Base-by-base conservation (phyloP, 2,888 invertebrate species). In the Agrilus cyanescens region DNA sequence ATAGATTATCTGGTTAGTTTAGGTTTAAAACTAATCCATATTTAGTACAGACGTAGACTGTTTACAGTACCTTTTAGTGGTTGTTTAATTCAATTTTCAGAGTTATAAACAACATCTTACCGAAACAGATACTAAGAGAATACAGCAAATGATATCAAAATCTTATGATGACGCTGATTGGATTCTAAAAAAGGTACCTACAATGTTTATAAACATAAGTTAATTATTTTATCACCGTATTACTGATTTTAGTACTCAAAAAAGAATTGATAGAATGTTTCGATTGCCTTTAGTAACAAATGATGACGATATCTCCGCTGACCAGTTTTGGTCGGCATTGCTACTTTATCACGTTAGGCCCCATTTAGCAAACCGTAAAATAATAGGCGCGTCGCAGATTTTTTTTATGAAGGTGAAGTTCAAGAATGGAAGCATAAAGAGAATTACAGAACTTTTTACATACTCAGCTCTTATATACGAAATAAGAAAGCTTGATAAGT, bases 131-230 rank as follows among this genome's bases (percentile, higher is more conserved):
- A 71, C 77, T 31, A 77, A 80, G 50, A 70, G 85, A 63, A 75
- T 87, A 6, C 68, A 72, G 46, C 77, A 84, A 65, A 86, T 88
- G 43, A 80, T 85, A 52, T 60, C 69, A 31, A 78, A 82, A 64
- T 82, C 85, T 50, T 59, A 82, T 47, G 72, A 78, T 54, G 85
- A 87, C 69, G 78, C 81, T 48, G 73, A 82, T 55, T 87, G 86
- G 86, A 70, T 88, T 55, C 57, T 85, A 45, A 75, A 81, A 60
- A 87, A 87, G 76, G 85, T 84, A 66, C 45, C 12, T 10, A 33
- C 13, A 25, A n/a, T 7, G 8, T 30, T 30, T 20, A 31, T 5
- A 34, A n/a, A 18, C 2, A 33, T 5, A 8, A 10, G 4, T 14
- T 33, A 2, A 8, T 12, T 12, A 10, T 12, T 12, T 33, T 12